Evolutionary conservation across 2,888 invertebrate genomes (phyloP).

Genomic region (Tiliacea citrago): DNA sequence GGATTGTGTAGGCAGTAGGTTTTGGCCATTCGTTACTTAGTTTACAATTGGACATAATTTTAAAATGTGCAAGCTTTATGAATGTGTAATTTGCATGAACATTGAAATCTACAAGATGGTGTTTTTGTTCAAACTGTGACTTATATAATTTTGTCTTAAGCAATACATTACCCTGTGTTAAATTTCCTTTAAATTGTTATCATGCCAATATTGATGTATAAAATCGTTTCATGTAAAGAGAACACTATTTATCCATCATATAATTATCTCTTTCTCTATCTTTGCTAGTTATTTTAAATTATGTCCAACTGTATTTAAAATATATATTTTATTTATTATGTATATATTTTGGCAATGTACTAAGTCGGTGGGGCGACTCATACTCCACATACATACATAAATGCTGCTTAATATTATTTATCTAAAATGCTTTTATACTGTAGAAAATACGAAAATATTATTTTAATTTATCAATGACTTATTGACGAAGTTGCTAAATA

Average conservation of each 20-base stretch:
- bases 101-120: neutral
- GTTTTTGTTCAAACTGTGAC: neutral
- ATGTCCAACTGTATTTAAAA: constrained; percentile 36
- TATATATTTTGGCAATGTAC: constrained; percentile 63
- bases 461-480: constrained; percentile 19
- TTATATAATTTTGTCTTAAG: no score
- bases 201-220: neutral
- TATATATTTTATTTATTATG: constrained; percentile 40
- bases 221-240: neutral
- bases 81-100: neutral
- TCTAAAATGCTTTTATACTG: constrained; percentile 59
- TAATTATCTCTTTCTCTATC: neutral
- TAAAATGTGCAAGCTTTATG: neutral
- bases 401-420: constrained; percentile 65
- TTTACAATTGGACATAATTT: constrained; percentile 23
- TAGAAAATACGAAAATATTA: constrained; percentile 52
- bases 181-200: neutral
- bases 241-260: neutral
- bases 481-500: constrained; percentile 20
- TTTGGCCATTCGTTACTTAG: constrained; percentile 38
- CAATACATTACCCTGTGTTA: neutral
- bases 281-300: constrained; percentile 1
- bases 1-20: constrained; percentile 58
- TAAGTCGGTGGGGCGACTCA: constrained; percentile 68
- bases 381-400: constrained; percentile 66